A percentile compares a stretch with the other conserved stretches of the same genome.
phyloP scores from a whole-genome alignment of 2,113 vertebrate species.

The Halichoerus grypus region DNA sequence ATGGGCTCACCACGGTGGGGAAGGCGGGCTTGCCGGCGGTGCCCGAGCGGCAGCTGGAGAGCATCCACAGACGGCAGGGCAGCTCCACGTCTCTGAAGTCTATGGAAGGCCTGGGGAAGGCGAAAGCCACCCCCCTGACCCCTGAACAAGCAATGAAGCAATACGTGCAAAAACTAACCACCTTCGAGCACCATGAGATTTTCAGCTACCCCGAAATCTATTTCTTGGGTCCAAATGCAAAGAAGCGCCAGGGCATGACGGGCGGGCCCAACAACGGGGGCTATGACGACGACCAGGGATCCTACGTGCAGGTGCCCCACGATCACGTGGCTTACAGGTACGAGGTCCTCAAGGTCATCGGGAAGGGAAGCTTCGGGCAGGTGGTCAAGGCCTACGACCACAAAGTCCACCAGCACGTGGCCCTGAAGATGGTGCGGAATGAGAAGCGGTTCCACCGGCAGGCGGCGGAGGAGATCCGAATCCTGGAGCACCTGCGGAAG shows the following conservation, averaged over 20 bases:
- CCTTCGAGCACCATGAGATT: constrained; percentile 98
- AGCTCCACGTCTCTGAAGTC: constrained; percentile 95
- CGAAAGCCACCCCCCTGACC: constrained; percentile 89
- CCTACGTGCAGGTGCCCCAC: constrained; percentile 97
- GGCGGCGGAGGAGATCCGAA: constrained; percentile 98
- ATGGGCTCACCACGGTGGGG: constrained; percentile 92
- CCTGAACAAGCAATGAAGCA: constrained; percentile 98
- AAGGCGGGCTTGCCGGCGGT: constrained; percentile 90
- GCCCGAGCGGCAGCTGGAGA: constrained; percentile 90
- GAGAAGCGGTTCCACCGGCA: constrained; percentile 99
- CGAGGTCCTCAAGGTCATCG: constrained; percentile 98
- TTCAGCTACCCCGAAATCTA: constrained; percentile 96
- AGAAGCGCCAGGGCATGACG: constrained; percentile 95
- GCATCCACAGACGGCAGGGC: constrained; percentile 92
- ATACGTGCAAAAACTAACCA: constrained; percentile 96
- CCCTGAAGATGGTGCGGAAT: constrained; percentile 99
- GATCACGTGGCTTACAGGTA: constrained; percentile 98
- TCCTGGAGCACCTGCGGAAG: constrained; percentile 97
- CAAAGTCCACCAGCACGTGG: constrained; percentile 95
- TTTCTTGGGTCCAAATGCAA: constrained; percentile 96
- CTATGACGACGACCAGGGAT: constrained; percentile 98
- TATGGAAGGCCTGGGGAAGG: constrained; percentile 89
- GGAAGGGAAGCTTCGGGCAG: constrained; percentile 99
- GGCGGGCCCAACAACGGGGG: constrained; percentile 96
- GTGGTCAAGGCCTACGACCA: constrained; percentile 99